These are phyloP conservation scores for Rhagonycha lutea DNA, from an alignment of 2,888 invertebrate genomes.

Conservation along the genomic window DNA sequence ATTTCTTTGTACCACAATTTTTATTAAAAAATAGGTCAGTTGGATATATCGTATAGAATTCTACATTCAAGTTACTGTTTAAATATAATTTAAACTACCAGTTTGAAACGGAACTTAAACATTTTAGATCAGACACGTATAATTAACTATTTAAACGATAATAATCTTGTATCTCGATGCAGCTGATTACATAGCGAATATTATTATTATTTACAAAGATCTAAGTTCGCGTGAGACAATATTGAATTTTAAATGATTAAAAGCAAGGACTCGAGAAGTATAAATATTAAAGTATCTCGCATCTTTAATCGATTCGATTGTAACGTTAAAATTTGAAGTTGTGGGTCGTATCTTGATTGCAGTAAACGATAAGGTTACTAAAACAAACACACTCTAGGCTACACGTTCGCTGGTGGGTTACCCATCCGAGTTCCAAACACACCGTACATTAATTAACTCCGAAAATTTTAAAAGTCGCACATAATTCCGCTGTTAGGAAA, in stretches of 20 bases:
- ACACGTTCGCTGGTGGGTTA: no score
- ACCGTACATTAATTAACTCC: no score
- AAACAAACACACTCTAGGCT: no score
- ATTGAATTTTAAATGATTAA: background rate
- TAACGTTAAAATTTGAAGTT: no score
- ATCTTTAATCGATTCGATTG: background rate
- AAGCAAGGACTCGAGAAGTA: background rate
- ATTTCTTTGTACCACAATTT: background rate
- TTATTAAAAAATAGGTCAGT: background rate
- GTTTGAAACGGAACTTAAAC: constrained; percentile 3
- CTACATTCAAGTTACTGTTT: constrained; percentile 2
- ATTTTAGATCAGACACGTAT: constrained; percentile 1
- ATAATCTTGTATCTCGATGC: background rate
- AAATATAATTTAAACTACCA: constrained; percentile 2
- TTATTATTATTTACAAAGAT: background rate
- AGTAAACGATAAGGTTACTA: no score
- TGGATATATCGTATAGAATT: background rate
- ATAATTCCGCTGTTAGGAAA: background rate
- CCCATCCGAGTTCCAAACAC: no score
- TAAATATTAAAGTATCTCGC: background rate
- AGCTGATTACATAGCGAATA: background rate
- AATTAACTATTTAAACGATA: constrained; percentile 4
- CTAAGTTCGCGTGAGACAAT: background rate
- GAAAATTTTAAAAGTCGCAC: background rate
- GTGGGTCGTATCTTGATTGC: no score